These are phyloP conservation scores for Camelus bactrianus DNA, from an alignment of 2,113 vertebrate genomes.

Conservation along the genomic window DNA sequence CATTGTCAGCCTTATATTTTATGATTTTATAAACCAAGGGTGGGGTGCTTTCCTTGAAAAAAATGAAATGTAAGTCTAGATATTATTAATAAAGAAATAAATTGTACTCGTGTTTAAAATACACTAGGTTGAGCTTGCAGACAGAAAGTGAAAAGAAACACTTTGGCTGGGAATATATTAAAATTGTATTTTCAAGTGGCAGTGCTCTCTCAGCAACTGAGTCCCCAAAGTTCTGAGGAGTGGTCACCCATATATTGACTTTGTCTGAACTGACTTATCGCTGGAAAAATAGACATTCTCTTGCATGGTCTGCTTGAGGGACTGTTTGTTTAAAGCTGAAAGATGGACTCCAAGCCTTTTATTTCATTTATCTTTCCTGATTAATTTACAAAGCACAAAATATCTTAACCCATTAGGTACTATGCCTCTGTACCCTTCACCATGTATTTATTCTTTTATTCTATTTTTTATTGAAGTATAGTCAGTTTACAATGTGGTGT, in stretches of 20 bases:
- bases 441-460: neutral
- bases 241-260: neutral
- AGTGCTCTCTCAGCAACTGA: neutral
- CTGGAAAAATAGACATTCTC: neutral
- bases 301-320: neutral
- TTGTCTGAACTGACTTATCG: neutral
- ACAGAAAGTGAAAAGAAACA: neutral
- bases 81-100: constrained; percentile 33
- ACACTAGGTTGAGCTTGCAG: neutral
- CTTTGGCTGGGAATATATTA: neutral
- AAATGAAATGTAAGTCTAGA: neutral
- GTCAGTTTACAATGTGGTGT: no score
- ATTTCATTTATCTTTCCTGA: constrained; percentile 17
- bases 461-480: no score
- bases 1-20: constrained; percentile 41
- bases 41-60: neutral
- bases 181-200: constrained; percentile 13
- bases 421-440: neutral
- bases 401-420: neutral
- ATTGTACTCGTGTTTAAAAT: constrained; percentile 19
- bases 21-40: constrained; percentile 29
- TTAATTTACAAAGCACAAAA: constrained; percentile 14
- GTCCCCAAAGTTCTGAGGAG: neutral
- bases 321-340: neutral
- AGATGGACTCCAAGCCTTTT: neutral